Percentiles rank a stretch among this genome's conserved stretches.
These are phyloP conservation scores for Megalops atlanticus DNA, from an alignment of 2,113 vertebrate genomes.

Conservation along the genomic window DNA sequence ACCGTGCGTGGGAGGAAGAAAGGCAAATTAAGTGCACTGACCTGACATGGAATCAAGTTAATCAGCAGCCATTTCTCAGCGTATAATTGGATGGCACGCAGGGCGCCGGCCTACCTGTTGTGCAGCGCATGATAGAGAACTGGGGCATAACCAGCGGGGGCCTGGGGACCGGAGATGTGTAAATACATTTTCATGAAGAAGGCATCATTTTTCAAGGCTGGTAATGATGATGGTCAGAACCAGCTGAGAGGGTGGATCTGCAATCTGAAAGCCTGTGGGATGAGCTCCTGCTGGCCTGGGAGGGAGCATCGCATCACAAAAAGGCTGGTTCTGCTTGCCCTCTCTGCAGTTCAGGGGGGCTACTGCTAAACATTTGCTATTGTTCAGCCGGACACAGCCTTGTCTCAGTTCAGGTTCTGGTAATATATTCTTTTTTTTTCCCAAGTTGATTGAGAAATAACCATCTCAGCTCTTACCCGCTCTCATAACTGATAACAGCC, in stretches of 20 bases:
- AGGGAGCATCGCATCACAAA: background rate
- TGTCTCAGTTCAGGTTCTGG: too few relatives aligned
- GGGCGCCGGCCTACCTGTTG: background rate
- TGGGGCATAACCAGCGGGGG: background rate
- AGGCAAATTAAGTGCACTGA: background rate
- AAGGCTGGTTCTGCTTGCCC: background rate
- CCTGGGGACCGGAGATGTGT: background rate
- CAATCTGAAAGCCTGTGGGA: background rate
- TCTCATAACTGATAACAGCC: too few relatives aligned
- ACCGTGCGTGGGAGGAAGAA: background rate
- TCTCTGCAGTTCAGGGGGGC: background rate
- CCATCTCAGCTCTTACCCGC: too few relatives aligned
- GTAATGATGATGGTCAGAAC: background rate
- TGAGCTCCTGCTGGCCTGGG: background rate
- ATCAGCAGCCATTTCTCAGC: background rate
- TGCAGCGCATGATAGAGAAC: background rate
- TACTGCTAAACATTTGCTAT: background rate
- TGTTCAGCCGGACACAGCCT: background rate
- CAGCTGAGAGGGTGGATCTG: background rate
- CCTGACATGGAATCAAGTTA: background rate
- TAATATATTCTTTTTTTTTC: too few relatives aligned
- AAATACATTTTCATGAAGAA: background rate
- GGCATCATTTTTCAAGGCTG: background rate
- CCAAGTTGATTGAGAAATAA: too few relatives aligned
- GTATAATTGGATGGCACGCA: background rate